phyloP scores from a whole-genome alignment of 2,113 vertebrate genomes.

The Macrotus californicus region DNA sequence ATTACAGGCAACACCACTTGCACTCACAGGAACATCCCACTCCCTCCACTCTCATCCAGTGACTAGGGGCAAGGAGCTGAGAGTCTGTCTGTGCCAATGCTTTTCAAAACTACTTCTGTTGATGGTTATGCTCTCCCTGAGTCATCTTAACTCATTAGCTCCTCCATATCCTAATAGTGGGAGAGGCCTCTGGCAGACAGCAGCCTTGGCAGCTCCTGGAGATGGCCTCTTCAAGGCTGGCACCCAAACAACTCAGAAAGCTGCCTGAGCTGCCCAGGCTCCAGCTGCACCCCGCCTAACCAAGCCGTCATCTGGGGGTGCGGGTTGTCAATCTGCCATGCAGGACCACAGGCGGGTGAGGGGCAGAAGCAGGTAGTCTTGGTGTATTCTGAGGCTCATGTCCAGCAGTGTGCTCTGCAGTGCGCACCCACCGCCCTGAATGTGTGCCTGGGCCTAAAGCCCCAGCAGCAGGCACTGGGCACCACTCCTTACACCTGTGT shows the following conservation, averaged over 20 bases:
- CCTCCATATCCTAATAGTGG: neutral
- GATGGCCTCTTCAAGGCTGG: neutral
- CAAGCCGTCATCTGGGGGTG: conserved; percentile 19
- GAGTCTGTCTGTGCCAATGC: neutral
- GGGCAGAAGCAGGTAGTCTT: neutral
- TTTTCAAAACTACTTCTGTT: neutral
- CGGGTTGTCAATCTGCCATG: neutral
- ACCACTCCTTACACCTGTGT: neutral
- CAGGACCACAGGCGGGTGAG: neutral
- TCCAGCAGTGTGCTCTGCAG: neutral
- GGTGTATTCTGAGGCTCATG: neutral
- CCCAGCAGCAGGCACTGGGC: neutral
- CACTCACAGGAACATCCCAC: neutral
- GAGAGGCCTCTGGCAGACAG: conserved; percentile 16
- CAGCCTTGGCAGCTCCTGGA: neutral
- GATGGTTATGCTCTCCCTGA: neutral
- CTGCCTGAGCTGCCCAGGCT: conserved; percentile 23
- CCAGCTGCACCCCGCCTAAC: neutral
- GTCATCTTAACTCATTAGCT: conserved; percentile 35
- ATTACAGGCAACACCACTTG: too few relatives aligned
- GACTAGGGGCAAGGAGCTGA: neutral
- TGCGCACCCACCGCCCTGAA: neutral
- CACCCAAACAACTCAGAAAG: conserved; percentile 40
- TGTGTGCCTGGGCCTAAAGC: neutral
- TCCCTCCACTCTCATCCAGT: neutral